phyloP scores from a whole-genome alignment of 2,888 invertebrate genomes.

The Synanthedon myopaeformis region DNA sequence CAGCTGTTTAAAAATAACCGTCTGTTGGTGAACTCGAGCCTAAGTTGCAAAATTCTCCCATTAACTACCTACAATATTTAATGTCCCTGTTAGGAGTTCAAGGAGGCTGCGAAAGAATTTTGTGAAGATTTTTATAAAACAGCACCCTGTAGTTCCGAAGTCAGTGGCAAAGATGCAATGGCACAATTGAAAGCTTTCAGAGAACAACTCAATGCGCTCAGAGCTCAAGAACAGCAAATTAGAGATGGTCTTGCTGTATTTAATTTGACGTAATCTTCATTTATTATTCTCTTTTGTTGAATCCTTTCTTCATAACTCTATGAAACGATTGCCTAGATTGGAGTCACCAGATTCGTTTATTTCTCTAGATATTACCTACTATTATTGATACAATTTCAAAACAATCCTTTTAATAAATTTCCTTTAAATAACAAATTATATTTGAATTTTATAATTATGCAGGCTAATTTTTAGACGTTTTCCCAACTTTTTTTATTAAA shows the following conservation, averaged over 20 bases:
- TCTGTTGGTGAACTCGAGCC: no score
- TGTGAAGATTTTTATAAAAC: slow-evolving; percentile 76
- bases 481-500: no score
- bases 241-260: slow-evolving; percentile 81
- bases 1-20: no score
- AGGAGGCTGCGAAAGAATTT: slow-evolving; percentile 75
- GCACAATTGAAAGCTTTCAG: slow-evolving; percentile 65
- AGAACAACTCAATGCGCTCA: slow-evolving; percentile 66
- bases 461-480: no score
- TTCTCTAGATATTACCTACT: no score
- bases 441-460: no score
- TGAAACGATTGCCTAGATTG: no score
- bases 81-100: slow-evolving; percentile 60
- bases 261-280: slow-evolving; percentile 68
- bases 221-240: slow-evolving; percentile 75
- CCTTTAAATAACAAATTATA: no score
- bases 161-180: slow-evolving; percentile 69
- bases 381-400: no score
- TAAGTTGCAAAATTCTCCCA: background rate
- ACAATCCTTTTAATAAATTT: no score
- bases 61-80: slow-evolving; percentile 10
- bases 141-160: slow-evolving; percentile 74
- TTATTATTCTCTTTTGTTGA: background rate
- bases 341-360: no score
- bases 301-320: background rate